Evolutionary conservation across 1,140 invertebrate species (phyloP), one percentile per base, ranked within the genome.

Genomic region (Mamestra configurata): DNA sequence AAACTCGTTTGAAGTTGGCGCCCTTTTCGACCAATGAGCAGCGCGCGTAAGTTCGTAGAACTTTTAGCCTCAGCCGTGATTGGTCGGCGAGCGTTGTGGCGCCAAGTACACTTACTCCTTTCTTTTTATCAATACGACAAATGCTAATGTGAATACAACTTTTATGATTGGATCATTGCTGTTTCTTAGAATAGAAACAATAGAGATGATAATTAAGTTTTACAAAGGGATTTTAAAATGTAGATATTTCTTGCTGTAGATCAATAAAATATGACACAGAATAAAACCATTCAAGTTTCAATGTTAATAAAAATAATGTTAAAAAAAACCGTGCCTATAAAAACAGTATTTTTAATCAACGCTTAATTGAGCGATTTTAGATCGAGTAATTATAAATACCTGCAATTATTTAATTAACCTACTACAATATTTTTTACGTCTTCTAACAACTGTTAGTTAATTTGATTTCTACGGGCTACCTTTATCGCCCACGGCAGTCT

Each of bases 1-100:
- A 81, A 84, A 86, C 84, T 79, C 64, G 83, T 89, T 86, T 80
- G 71, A 83, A 84, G 80, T 89, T 86, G 80, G 89, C 88, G 88
- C 85, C 79, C 72, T 85, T 90, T 91, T 86, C 70, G 76, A 79
- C 89, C 89, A 91, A 92, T 90, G 46, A 79, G 76, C 46, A 51
- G 31, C 40, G 75, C 40, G 81, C 79, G 81, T 80, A 83, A 84
- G 91, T 92, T 91, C 91, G 87, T 89, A 83, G 91, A 92, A 92
- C 91, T 86, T 82, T 86, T 90, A 88, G 87, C 90, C 90, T 92
- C 88, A 86, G 80, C 64, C 55, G 49, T 83, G 81, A 89, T 90
- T 92, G 88, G 89, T 57, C 61, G 57, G 55, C 76, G 22, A 51
- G 22, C 31, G 76, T 77, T 68, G 49, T 68, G 61, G 76, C 61